Base-by-base conservation (phyloP, 2,888 invertebrate genomes). In the Tribolium freemani region DNA sequence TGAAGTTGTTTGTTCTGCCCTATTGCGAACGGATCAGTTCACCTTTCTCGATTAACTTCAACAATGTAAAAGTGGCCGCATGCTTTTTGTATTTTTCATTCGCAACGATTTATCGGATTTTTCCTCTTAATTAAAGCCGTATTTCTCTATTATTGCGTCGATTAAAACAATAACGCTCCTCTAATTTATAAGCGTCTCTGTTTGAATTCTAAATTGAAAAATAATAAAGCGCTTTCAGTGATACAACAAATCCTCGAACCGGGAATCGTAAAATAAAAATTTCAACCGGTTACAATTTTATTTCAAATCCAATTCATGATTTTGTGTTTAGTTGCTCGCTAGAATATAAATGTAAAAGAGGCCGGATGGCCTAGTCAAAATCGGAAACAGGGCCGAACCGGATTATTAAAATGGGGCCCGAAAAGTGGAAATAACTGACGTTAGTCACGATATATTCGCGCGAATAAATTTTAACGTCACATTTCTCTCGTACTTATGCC, bases 41-140 rank as follows among this genome's bases (percentile, higher is more conserved):
- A 63, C 69, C 63, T 70, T 54, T 21, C 30, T 54, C 61, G 46
- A 67, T 67, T 67, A 54, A 31, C 45, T 67, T 57, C 46, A 13
- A 48, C 67, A 48, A 48, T 61, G 56, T 26, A 48, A 67, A 57
- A 67, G 67, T 67, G 67, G 30, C 26, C 48, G 48, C 56, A 21
- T 67, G 31, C 56, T 48, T 26, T 60, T 46, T 50, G 30, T 53
- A n/a, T 67, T 67, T 68, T 57, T 50, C 38, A 26, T 11, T 31
- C 48, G 26, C 13, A 53, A 21, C 64, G 60, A 69, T 53, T 60
- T 60, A 60, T 56, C 21, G 48, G 69, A 61, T 50, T 58, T 69
- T 54, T 63, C 26, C 61, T 72, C 74, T 77, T 77, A 77, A 77
- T 77, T 77, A 77, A 77, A 77, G 77, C 72, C 63, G 75, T 77